Evolutionary conservation across 2,888 invertebrate species (phyloP), one percentile per base, ranked within the genome.

Genomic region (Standfussiana lucernea): DNA sequence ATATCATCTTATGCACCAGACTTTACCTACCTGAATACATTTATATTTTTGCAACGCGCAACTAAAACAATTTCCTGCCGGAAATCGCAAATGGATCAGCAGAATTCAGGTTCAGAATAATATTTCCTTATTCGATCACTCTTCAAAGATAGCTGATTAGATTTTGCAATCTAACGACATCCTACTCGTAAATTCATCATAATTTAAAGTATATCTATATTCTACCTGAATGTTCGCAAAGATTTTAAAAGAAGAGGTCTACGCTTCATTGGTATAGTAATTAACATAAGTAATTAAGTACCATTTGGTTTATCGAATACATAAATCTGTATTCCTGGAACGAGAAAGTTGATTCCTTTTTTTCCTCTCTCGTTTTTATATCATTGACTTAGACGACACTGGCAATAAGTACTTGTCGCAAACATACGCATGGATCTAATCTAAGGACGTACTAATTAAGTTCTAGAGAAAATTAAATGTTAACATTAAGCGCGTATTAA

Each of bases 61-160:
- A 72, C 72, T 77, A 69, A 80, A 83, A 80, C 68, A 77, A 83
- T 83, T 83, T 83, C 77, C 83, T 74, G 47, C 28, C 73, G 77
- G 83, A 80, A 77, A 71, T 61, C 28, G 65, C 65, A 62, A 80
- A 77, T 74, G n/a, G 56, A 83, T 71, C 59, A 56, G 24, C 28
- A 64, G 72, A 65, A 67, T 50, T 75, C n/a, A 73, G 28, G 28
- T n/a, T 15, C 56, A 71, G 70, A 61, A 71, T 82, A 59, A 71
- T 61, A 77, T 74, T 83, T 83, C 73, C 77, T 80, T 69, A 62
- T 72, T 37, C 72, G 40, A 65, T 64, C 10, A 73, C 42, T 77
- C 32, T 69, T 53, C 67, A 32, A 40, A 65, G 56, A 65, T 56
- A 61, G 18, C 32, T 65, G 68, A 83, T 80, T 61, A 80, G 6